Evolutionary conservation across 64 coral and sea anemone genomes (phyloP).

Genomic region (Montipora foliosa): DNA sequence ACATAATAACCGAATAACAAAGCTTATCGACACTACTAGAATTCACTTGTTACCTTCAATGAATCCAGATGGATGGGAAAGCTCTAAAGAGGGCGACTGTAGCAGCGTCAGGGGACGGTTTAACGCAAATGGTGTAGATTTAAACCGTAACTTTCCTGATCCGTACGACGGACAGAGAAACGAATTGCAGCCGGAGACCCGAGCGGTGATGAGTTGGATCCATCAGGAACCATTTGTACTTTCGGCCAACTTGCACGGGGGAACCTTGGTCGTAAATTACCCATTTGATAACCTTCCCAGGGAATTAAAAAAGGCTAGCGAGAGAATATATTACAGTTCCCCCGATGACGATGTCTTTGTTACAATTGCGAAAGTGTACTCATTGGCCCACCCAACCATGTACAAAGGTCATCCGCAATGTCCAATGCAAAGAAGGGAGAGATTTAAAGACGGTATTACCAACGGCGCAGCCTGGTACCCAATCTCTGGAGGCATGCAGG

Average conservation of each 20-base stretch:
- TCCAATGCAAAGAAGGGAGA: constrained; percentile 36
- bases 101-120: constrained; percentile 71
- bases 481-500: constrained; percentile 96
- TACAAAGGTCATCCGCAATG: constrained; percentile 76
- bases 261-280: constrained; percentile 94
- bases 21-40: constrained; percentile 83
- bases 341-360: constrained; percentile 98
- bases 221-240: constrained; percentile 84
- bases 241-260: constrained; percentile 95
- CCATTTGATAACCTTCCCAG: constrained; percentile 92
- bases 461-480: constrained; percentile 98
- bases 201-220: constrained; percentile 92
- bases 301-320: constrained; percentile 42
- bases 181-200: constrained; percentile 73
- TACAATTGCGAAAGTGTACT: constrained; percentile 75
- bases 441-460: constrained; percentile 90
- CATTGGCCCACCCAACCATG: constrained; percentile 89
- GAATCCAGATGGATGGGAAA: constrained; percentile 97
- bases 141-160: constrained; percentile 98
- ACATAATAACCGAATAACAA: constrained; percentile 57
- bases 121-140: constrained; percentile 90
- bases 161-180: constrained; percentile 65
- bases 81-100: constrained; percentile 81
- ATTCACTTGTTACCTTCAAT: constrained; percentile 94
- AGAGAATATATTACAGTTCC: constrained; percentile 78